Base-by-base conservation (phyloP, 2,888 invertebrate genomes). In the Dusona sp. region DNA sequence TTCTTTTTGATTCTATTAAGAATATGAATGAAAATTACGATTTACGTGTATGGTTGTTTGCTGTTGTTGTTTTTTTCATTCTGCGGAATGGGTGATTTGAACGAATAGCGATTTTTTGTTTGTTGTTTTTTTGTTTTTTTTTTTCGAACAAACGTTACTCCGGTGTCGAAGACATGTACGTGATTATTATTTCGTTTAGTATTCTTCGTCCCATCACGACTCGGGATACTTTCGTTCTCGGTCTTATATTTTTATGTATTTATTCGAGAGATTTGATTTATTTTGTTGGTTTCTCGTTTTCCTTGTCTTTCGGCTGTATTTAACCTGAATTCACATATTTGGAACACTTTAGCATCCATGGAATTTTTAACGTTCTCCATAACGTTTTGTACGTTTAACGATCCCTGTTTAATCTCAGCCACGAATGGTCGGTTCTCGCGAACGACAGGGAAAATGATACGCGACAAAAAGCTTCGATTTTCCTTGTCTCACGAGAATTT, bases 271-370 rank as follows among this genome's bases (percentile, higher is more conserved):
- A 8, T 65, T 78, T 61, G 1, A 2, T 57, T 54, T 42, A 38
- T 74, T 57, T 68, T 70, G 36, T 70, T 11, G n/a, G n/a, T 79
- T 82, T 77, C 64, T 65, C 65, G n/a, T 57, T 61, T 80, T 61
- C n/a, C 65, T 75, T 38, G 3, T 75, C 51, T 75, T 73, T 85
- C 74, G 68, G 84, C 78, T 78, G 72, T 80, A 51, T 83, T 81
- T 72, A 75, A 48, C 51, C 57, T 68, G 72, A 75, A 57, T 78
- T 67, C 48, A 48, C 1, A 54, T 22, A n/a, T 85, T 74, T 78
- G 78, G 87, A 88, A 88, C 87, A 88, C 87, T 86, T 88, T 79
- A 87, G 87, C 87, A 83, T 89, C 84, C 84, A 65, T 87, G 87
- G 79, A 85, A 80, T 83, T 88, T 84, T 83, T 85, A 64, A 84